phyloP scores from a whole-genome alignment of 2,888 invertebrate species.

The Osedax frankpressi region DNA sequence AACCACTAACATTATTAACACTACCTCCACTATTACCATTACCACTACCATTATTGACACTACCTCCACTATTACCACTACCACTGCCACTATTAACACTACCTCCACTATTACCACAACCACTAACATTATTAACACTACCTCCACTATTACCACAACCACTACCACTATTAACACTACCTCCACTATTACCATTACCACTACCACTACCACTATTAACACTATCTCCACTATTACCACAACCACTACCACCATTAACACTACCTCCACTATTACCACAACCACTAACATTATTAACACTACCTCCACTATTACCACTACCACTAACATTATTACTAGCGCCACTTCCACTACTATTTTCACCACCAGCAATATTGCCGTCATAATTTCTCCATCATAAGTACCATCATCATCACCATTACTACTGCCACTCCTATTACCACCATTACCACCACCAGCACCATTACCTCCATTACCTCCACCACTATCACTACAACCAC shows the following conservation, averaged over 20 bases:
- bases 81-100: neutral
- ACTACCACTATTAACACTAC: neutral
- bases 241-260: neutral
- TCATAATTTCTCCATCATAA: neutral
- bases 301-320: neutral
- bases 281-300: neutral
- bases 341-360: neutral
- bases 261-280: neutral
- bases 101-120: neutral
- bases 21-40: neutral
- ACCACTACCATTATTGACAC: neutral
- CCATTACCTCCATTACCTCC: neutral
- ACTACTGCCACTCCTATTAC: neutral
- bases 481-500: neutral
- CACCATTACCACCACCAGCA: neutral
- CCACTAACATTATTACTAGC: neutral
- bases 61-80: neutral
- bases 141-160: neutral
- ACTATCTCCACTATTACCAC: neutral
- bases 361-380: neutral
- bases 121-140: neutral
- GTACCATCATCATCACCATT: neutral
- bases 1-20: neutral
- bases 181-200: neutral
- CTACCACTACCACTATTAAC: neutral